Conservation (phyloP, 2,888 invertebrate genomes). For the Hypsopygia costalis region DNA sequence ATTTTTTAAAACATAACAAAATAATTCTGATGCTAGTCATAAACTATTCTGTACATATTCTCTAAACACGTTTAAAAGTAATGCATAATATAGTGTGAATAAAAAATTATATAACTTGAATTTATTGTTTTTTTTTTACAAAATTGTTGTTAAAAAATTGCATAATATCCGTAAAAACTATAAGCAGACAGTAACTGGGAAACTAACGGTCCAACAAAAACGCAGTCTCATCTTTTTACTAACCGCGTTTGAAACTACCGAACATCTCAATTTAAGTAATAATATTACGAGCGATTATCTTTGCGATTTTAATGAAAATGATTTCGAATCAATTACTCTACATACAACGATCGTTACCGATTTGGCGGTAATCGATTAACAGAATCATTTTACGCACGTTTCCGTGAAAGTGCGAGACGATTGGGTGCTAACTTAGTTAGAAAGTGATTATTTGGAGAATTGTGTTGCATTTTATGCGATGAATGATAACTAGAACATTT, state of each 20-base stretch:
- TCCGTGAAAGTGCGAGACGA: constrained; percentile 64
- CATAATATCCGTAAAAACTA: too few species aligned
- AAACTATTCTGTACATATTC: too few species aligned
- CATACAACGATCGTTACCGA: constrained; percentile 67
- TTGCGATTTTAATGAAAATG: constrained; percentile 39
- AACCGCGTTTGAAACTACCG: constrained; percentile 5
- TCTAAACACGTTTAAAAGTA: too few species aligned
- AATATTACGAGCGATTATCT: constrained; percentile 31
- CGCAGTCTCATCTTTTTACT: constrained; percentile 10
- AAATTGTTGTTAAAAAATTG: too few species aligned
- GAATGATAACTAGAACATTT: neutral
- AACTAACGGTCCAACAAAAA: neutral
- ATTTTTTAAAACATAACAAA: too few species aligned
- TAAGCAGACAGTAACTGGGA: too few species aligned
- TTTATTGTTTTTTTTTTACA: too few species aligned
- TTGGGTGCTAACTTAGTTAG: constrained; percentile 44
- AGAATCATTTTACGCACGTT: constrained; percentile 60
- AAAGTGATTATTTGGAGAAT: constrained; percentile 45
- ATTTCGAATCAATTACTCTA: constrained; percentile 57
- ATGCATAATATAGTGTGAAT: too few species aligned
- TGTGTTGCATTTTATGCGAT: constrained; percentile 12
- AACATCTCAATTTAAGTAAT: constrained; percentile 19
- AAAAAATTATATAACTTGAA: too few species aligned
- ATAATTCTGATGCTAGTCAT: too few species aligned
- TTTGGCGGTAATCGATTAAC: constrained; percentile 64